Percentiles rank a stretch among this genome's conserved stretches.
Evolutionary conservation across 1,140 invertebrate genomes (phyloP).

Genomic region (Maniola jurtina): DNA sequence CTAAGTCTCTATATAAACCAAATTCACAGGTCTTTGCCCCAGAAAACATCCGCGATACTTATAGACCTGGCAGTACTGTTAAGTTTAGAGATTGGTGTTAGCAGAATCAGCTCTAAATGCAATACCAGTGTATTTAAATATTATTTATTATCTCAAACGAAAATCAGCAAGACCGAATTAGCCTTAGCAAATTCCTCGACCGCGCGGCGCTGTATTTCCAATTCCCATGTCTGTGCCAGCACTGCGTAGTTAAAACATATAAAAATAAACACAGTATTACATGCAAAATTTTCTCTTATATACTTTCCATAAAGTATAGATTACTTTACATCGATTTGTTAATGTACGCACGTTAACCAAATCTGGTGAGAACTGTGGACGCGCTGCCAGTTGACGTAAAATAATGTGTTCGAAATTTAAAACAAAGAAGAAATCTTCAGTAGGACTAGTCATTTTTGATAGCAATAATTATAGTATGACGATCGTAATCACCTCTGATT

Average conservation of each 20-base stretch:
- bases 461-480: no score
- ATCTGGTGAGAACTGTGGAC: conserved; percentile 1
- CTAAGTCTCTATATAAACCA: no score
- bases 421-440: no score
- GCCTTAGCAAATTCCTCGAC: conserved; percentile 15
- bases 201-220: conserved; percentile 5
- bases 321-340: neutral
- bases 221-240: conserved; percentile 16
- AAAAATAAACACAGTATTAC: conserved; percentile 11
- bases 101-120: no score
- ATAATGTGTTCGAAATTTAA: neutral
- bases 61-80: no score
- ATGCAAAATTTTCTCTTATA: conserved; percentile 3
- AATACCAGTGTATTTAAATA: neutral
- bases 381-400: neutral
- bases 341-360: neutral
- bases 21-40: no score
- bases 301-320: neutral
- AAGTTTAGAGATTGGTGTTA: no score
- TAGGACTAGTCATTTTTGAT: no score
- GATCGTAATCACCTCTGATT: neutral
- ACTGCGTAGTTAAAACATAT: conserved; percentile 14
- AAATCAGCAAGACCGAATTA: conserved; percentile 17
- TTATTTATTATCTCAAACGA: neutral
- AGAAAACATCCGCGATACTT: no score